Evolutionary conservation across 2,797 vertebrate species (phyloP).

Genomic region (Hoplostethus atlanticus): DNA sequence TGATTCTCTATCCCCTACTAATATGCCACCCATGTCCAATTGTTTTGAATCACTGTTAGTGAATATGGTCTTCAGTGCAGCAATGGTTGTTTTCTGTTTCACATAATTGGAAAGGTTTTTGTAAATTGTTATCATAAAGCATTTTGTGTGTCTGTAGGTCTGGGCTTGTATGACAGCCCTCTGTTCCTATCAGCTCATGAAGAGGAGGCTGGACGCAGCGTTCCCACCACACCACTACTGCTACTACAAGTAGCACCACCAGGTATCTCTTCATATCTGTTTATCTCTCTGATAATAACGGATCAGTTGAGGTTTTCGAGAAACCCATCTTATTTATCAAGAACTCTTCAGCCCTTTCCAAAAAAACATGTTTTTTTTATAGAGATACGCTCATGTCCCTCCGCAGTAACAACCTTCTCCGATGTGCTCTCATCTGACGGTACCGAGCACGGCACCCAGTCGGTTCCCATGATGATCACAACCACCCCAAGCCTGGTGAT

Average conservation of each 20-base stretch:
- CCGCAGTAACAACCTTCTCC: conserved; percentile 87
- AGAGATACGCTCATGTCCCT: background rate
- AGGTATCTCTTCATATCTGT: conserved; percentile 76
- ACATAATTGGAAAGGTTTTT: background rate
- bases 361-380: background rate
- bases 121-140: background rate
- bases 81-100: background rate
- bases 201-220: conserved; percentile 94
- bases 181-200: conserved; percentile 91
- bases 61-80: background rate
- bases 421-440: conserved; percentile 88
- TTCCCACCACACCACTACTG: conserved; percentile 93
- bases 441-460: conserved; percentile 93
- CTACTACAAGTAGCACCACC: conserved; percentile 91
- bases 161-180: conserved; percentile 95
- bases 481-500: conserved; percentile 89
- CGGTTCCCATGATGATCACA: conserved; percentile 96
- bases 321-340: background rate
- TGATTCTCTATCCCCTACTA: no score
- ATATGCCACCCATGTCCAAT: background rate
- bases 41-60: background rate
- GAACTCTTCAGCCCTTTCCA: background rate
- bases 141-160: conserved; percentile 79
- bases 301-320: background rate
- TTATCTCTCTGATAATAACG: background rate